phyloP scores from a whole-genome alignment of 1,140 invertebrate species.

The Mya arenaria region DNA sequence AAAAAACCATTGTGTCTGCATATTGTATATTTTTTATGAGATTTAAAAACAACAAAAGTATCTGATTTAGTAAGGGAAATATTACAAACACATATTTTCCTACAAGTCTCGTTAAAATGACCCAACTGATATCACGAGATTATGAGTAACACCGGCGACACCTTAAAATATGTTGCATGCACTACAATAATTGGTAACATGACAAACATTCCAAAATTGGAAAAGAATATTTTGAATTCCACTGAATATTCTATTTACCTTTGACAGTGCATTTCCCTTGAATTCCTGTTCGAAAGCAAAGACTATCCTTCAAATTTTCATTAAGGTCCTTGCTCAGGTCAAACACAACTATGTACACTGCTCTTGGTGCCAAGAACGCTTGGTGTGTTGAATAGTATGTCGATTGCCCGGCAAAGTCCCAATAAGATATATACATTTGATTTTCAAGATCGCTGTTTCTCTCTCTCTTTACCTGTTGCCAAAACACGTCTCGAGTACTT shows the following conservation, averaged over 20 bases:
- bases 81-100: too few species aligned
- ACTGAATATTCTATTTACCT: too few species aligned
- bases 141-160: too few species aligned
- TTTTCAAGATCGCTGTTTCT: neutral
- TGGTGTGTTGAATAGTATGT: conserved; percentile 18
- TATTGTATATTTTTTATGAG: too few species aligned
- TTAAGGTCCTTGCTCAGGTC: conserved; percentile 22
- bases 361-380: conserved; percentile 3
- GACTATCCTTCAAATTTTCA: neutral
- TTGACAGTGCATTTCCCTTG: neutral
- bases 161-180: neutral
- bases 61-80: too few species aligned
- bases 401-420: conserved; percentile 29
- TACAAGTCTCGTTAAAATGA: too few species aligned
- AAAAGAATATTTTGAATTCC: neutral
- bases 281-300: neutral
- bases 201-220: neutral
- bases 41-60: too few species aligned
- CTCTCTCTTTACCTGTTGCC: neutral
- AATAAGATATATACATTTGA: conserved; percentile 28
- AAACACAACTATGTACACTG: conserved; percentile 23
- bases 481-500: neutral
- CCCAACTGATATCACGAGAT: too few species aligned
- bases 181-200: neutral
- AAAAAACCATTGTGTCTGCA: too few species aligned